phyloP scores from a whole-genome alignment of 1,140 invertebrate genomes.

The Panulirus ornatus region DNA sequence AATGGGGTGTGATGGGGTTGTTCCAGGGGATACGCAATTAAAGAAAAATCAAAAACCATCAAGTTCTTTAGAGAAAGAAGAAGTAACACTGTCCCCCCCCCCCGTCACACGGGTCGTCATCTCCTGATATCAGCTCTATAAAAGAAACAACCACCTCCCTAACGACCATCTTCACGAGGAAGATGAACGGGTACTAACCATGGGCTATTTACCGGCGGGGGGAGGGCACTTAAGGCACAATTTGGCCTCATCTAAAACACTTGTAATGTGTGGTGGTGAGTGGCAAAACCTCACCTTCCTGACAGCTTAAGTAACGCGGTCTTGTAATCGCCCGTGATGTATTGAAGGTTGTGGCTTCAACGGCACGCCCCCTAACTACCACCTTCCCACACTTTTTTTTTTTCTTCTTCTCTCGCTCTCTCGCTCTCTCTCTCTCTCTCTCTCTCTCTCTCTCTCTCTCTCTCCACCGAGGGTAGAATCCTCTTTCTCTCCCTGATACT shows the following conservation, averaged over 20 bases:
- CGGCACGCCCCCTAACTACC: conserved; percentile 18
- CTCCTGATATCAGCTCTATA: too few relatives aligned
- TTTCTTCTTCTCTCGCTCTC: too few relatives aligned
- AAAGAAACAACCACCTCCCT: too few relatives aligned
- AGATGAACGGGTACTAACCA: neutral
- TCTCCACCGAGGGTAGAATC: too few relatives aligned
- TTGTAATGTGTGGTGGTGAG: conserved; percentile 30
- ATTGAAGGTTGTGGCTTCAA: conserved; percentile 7
- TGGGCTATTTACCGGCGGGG: neutral
- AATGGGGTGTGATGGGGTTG: too few relatives aligned
- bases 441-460: neutral
- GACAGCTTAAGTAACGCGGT: conserved; percentile 19
- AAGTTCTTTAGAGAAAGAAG: too few relatives aligned
- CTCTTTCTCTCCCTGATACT: neutral
- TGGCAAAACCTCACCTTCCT: conserved; percentile 25
- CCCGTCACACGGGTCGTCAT: too few relatives aligned
- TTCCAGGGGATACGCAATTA: too few relatives aligned
- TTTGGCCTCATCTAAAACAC: conserved; percentile 33
- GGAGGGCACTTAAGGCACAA: conserved; percentile 28
- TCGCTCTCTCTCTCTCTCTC: too few relatives aligned
- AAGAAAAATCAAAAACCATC: too few relatives aligned
- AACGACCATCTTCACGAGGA: too few relatives aligned
- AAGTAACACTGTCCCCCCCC: too few relatives aligned
- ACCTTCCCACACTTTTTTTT: neutral
- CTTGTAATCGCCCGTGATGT: conserved; percentile 29